phyloP scores from a whole-genome alignment of 2,113 vertebrate genomes.

The Grus americana region DNA sequence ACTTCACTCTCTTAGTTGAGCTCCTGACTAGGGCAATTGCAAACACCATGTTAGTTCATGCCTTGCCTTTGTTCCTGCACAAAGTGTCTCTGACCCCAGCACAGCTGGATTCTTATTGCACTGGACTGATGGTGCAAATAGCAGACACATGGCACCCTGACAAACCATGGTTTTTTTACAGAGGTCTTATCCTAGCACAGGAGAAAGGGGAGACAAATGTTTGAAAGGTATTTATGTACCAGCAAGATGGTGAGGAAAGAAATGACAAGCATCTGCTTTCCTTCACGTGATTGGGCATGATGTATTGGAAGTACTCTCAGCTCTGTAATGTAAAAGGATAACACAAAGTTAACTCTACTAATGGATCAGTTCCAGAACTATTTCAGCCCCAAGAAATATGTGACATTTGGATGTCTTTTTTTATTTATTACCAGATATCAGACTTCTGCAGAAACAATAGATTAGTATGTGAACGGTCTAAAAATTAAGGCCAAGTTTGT shows the following conservation, averaged over 20 bases:
- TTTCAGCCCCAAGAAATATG: slow-evolving; percentile 34
- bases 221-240: slow-evolving; percentile 11
- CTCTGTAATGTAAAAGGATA: not conserved
- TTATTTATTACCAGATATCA: slow-evolving; percentile 58
- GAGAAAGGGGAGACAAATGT: slow-evolving; percentile 11
- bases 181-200: not conserved
- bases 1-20: not conserved
- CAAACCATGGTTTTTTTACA: not conserved
- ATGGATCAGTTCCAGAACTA: slow-evolving; percentile 30
- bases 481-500: slow-evolving; percentile 46
- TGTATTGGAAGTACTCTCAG: not conserved
- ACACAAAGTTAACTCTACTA: slow-evolving; percentile 26
- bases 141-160: not conserved
- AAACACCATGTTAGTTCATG: not conserved
- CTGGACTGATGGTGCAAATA: not conserved
- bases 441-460: slow-evolving; percentile 60
- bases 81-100: not conserved
- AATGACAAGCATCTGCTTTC: slow-evolving; percentile 50
- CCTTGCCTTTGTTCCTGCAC: not conserved
- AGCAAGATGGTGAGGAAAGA: slow-evolving; percentile 36
- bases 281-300: slow-evolving; percentile 17
- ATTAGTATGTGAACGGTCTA: slow-evolving; percentile 28
- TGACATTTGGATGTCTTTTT: slow-evolving; percentile 47
- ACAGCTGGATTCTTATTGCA: not conserved
- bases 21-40: not conserved